Percentiles rank a stretch among this genome's conserved stretches.
Conservation (phyloP, 1,140 invertebrate genomes). For the Drosophila rhopaloa region DNA sequence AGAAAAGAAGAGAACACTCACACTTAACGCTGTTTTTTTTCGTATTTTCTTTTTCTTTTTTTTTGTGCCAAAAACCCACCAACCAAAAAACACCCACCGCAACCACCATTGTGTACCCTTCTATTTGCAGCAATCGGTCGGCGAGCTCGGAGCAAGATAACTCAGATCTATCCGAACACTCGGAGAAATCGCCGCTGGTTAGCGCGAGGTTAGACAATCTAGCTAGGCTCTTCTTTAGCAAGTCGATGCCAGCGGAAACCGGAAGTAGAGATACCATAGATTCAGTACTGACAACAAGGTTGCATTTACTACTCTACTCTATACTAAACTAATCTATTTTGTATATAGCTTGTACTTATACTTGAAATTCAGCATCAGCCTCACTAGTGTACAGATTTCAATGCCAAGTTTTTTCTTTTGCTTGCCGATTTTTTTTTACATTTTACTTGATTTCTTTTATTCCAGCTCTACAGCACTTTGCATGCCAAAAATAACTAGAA, state of each 20-base stretch:
- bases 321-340: slow-evolving; percentile 32
- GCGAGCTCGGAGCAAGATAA: slow-evolving; percentile 86
- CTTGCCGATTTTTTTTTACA: slow-evolving; percentile 21
- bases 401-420: slow-evolving; percentile 26
- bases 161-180: slow-evolving; percentile 85
- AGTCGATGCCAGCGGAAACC: slow-evolving; percentile 85
- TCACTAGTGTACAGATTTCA: slow-evolving; percentile 46
- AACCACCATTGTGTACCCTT: slow-evolving; percentile 55
- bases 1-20: slow-evolving; percentile 30
- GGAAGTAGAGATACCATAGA: slow-evolving; percentile 85
- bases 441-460: slow-evolving; percentile 30
- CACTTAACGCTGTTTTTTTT: slow-evolving; percentile 38
- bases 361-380: slow-evolving; percentile 34
- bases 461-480: slow-evolving; percentile 65
- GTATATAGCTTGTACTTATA: slow-evolving; percentile 41
- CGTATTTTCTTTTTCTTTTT: slow-evolving; percentile 28
- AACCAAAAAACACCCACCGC: slow-evolving; percentile 53
- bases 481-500: slow-evolving; percentile 54
- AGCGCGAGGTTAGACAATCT: slow-evolving; percentile 88
- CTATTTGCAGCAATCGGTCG: slow-evolving; percentile 86
- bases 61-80: slow-evolving; percentile 14
- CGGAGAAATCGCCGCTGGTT: slow-evolving; percentile 86
- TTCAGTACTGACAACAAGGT: slow-evolving; percentile 84
- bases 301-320: slow-evolving; percentile 70
- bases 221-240: slow-evolving; percentile 88